Evolutionary conservation across 2,888 invertebrate species (phyloP), one percentile per base, ranked within the genome.

Genomic region (Pegoplata infirma): DNA sequence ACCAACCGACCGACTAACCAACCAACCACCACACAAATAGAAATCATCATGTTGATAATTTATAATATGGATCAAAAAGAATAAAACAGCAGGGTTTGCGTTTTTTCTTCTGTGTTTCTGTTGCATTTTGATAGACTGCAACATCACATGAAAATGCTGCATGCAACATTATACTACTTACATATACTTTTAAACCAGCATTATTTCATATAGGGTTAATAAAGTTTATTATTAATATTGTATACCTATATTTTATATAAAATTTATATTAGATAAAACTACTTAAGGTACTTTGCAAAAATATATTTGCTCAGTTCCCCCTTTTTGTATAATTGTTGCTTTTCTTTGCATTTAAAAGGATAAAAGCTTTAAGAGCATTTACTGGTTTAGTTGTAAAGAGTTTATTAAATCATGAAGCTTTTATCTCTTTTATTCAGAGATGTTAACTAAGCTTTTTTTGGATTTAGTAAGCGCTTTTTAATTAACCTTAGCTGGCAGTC

Each of bases 91-190:
- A 46, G 66, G 23, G n/a, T n/a, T n/a, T n/a, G n/a, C n/a, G n/a
- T n/a, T n/a, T n/a, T n/a, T n/a, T n/a, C 14, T 40, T n/a, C 14
- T 12, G 3, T n/a, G 25, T 63, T 47, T 28, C 21, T 12, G 10
- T 28, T 53, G 6, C 21, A 14, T 21, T 64, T 25, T 51, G 47
- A 63, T 28, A 49, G 47, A 47, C 28, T 63, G 47, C 47, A 47
- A 8, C 14, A 49, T 47, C 12, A 49, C 63, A 49, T 51, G 49
- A 49, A 25, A 49, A 36, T 49, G 63, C 36, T 28, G 55, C 66
- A 66, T 66, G 53, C 66, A 66, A 66, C 66, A 66, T 55, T 66
- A 44, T 53, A 8, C 40, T 17, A 17, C 4, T 16, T 23, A 16
- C 23, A 46, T 56, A 36, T 19, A 63, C 36, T 36, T 16, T 49